Evolutionary conservation across 2,797 vertebrate species (phyloP).

Genomic region (Tangara arthus): DNA sequence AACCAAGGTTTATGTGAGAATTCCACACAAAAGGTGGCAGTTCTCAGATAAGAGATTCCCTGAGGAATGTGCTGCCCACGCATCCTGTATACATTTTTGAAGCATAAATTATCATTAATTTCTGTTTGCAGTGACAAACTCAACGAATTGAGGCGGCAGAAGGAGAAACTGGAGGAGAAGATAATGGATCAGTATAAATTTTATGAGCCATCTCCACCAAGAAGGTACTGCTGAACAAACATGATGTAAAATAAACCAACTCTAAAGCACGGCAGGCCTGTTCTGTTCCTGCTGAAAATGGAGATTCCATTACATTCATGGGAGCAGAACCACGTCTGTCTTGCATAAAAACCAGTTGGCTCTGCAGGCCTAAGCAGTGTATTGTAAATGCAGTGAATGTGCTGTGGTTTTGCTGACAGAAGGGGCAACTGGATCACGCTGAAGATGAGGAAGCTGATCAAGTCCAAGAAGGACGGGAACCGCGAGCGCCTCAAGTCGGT

Average conservation of each 20-base stretch:
- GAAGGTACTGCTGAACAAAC: constrained; percentile 80
- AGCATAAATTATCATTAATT: not conserved
- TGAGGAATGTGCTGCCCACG: not conserved
- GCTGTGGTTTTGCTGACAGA: constrained; percentile 69
- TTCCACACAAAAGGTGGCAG: not conserved
- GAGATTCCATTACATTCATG: not conserved
- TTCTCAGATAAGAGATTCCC: not conserved
- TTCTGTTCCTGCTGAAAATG: not conserved
- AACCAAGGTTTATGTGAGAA: not conserved
- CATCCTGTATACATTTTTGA: not conserved
- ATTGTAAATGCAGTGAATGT: not conserved
- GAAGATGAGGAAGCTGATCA: constrained; percentile 98
- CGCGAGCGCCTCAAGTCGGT: constrained; percentile 91
- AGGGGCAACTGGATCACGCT: constrained; percentile 98
- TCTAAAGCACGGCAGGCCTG: not conserved
- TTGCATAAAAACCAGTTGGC: not conserved
- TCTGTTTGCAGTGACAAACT: constrained; percentile 88
- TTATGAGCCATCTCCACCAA: constrained; percentile 94
- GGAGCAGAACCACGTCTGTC: not conserved
- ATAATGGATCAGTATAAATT: constrained; percentile 99
- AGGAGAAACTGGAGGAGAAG: constrained; percentile 98
- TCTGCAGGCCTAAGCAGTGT: not conserved
- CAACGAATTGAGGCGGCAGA: constrained; percentile 94
- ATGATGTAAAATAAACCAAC: not conserved
- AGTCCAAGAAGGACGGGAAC: constrained; percentile 88